Evolutionary conservation across 2,888 invertebrate genomes (phyloP).

Genomic region (Gonocerus acuteangulatus): DNA sequence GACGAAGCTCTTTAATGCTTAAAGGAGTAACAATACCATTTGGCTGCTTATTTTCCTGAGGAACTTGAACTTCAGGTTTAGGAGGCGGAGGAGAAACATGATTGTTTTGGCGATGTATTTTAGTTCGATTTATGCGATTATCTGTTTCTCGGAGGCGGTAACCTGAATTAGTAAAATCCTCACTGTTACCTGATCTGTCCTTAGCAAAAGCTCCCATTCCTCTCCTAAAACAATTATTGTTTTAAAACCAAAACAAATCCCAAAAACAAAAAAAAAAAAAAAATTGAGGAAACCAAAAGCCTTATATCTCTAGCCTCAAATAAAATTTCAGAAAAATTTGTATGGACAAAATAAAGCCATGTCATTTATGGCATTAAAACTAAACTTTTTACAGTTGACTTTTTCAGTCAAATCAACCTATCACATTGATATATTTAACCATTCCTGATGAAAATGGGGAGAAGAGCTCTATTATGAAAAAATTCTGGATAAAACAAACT

Average conservation of each 20-base stretch:
- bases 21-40: conserved; percentile 55
- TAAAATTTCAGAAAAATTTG: conserved; percentile 22
- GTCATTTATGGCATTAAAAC: no score
- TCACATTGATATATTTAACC: no score
- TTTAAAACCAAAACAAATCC: no score
- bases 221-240: conserved; percentile 46
- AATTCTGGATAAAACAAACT: no score
- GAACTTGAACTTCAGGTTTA: conserved; percentile 7
- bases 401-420: no score
- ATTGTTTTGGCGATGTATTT: conserved; percentile 45
- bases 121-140: conserved; percentile 82
- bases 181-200: conserved; percentile 47
- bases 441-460: no score
- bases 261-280: conserved; percentile 27
- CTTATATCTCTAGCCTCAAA: conserved; percentile 30
- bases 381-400: no score
- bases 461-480: no score
- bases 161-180: conserved; percentile 59
- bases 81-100: conserved; percentile 7
- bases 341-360: no score
- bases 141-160: conserved; percentile 90
- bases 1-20: conserved; percentile 74
- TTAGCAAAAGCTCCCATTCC: conserved; percentile 82
- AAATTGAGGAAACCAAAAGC: not conserved
- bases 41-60: conserved; percentile 23